Base-by-base conservation (phyloP, 2,113 vertebrate species). In the Scytalopus superciliaris region DNA sequence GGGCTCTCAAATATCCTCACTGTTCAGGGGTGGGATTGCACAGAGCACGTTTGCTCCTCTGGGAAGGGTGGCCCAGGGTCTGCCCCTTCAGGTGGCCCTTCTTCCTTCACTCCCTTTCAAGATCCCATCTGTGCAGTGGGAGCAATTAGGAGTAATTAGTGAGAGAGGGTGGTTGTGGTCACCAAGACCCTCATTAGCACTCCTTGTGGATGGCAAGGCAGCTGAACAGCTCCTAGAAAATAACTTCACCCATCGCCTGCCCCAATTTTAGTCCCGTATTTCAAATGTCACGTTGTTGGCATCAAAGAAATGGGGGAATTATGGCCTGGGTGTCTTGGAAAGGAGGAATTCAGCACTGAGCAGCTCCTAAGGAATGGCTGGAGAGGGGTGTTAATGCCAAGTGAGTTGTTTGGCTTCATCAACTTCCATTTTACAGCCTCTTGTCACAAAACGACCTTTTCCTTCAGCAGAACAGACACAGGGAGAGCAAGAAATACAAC, bases 111-210 rank as follows among this genome's bases (percentile, higher is more conserved):
- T 69, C 44, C 1, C 42, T 89, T 52, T 49, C 70, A 55, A 39
- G 60, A 44, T 86, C n/a, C 59, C 39, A n/a, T 69, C 55, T 8
- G 0, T 45, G 45, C 62, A 35, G 25, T 8, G 25, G 67, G 49
- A 94, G 55, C 40, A 86, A 76, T 92, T 87, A 64, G 70, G 69
- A 87, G 24, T 35, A 75, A 91, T 91, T 80, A 95, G 37, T 19
- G 10, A 0, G 4, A 69, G 69, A 30, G 18, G 45, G 27, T 0
- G 4, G 30, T 7, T 57, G 39, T 23, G 19, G 50, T 62, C 55
- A 84, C 59, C 21, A 10, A 77, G 50, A 15, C 17, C 45, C 35
- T 25, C 80, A 55, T 81, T 89, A 87, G 30, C 18, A 8, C n/a
- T 64, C 81, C 28, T 35, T 81, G 64, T 56, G 59, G 60, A 19